Percentiles rank a stretch among this genome's conserved stretches.
These are phyloP conservation scores for Acleris cristana DNA, from an alignment of 2,888 invertebrate genomes.

Conservation along the genomic window DNA sequence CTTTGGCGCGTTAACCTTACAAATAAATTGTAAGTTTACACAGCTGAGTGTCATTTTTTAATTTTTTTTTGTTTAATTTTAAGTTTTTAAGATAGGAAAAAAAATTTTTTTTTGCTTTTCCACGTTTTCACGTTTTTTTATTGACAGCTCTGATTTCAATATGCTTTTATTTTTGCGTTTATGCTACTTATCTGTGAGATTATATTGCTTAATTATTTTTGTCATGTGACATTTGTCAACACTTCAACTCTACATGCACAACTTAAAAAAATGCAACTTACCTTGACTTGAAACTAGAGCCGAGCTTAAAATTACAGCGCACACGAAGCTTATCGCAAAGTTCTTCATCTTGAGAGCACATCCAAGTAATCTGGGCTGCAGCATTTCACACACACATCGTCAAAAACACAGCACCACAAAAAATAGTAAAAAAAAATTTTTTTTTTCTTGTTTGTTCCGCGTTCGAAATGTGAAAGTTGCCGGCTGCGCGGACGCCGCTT, in stretches of 20 bases:
- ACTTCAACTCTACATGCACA: slow-evolving; percentile 8
- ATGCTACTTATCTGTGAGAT: too few species aligned
- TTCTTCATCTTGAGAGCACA: slow-evolving; percentile 62
- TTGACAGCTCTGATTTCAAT: too few species aligned
- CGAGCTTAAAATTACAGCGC: slow-evolving; percentile 54
- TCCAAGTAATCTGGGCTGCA: slow-evolving; percentile 72
- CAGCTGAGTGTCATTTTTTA: not conserved
- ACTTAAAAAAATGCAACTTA: slow-evolving; percentile 52
- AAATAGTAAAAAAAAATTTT: slow-evolving; percentile 36
- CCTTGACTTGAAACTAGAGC: slow-evolving; percentile 74
- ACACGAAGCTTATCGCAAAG: slow-evolving; percentile 52
- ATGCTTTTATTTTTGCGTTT: too few species aligned
- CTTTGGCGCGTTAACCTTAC: not conserved
- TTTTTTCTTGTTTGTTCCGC: slow-evolving; percentile 33
- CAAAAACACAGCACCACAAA: slow-evolving; percentile 38
- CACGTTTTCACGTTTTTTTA: too few species aligned
- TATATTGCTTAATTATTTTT: not conserved
- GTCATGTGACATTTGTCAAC: not conserved
- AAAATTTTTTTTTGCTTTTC: too few species aligned
- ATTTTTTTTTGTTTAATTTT: too few species aligned
- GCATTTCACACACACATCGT: slow-evolving; percentile 64
- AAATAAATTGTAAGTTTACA: not conserved
- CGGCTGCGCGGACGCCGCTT: slow-evolving; percentile 55
- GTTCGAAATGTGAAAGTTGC: slow-evolving; percentile 42
- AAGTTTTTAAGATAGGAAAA: too few species aligned